These are phyloP conservation scores for Hoplostethus mediterraneus DNA, from an alignment of 2,797 vertebrate species.

Conservation along the genomic window DNA sequence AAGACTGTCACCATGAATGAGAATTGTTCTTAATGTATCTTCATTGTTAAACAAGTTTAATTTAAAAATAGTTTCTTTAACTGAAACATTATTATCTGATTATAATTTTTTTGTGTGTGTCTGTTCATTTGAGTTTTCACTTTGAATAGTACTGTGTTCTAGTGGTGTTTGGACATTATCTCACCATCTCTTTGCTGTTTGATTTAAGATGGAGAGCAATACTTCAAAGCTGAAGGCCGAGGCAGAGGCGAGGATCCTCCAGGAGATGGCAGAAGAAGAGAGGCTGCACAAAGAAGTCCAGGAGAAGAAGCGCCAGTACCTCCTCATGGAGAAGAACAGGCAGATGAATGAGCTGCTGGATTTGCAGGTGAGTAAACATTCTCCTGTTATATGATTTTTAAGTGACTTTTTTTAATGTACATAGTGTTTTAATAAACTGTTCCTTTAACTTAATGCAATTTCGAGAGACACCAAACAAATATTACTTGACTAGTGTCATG, in stretches of 20 bases:
- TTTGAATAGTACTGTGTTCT: neutral
- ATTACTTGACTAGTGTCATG: too few relatives aligned
- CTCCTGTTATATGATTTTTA: neutral
- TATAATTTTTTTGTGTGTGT: neutral
- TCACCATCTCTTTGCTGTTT: constrained; percentile 14
- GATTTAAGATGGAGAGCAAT: constrained; percentile 82
- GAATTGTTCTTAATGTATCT: neutral
- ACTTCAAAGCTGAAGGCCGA: constrained; percentile 79
- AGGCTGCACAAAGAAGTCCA: constrained; percentile 72
- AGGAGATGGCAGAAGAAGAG: constrained; percentile 80
- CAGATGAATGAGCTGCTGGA: constrained; percentile 78
- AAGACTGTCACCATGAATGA: neutral
- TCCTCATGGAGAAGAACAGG: constrained; percentile 78
- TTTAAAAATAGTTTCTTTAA: neutral
- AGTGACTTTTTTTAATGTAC: too few relatives aligned
- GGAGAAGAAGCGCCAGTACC: constrained; percentile 75
- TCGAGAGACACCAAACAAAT: too few relatives aligned
- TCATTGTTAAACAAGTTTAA: neutral
- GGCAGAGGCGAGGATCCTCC: constrained; percentile 83
- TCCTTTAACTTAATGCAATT: too few relatives aligned
- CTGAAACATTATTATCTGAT: neutral
- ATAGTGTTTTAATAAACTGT: too few relatives aligned
- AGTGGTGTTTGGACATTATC: too few relatives aligned
- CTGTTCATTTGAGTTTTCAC: neutral
- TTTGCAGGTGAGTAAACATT: constrained; percentile 83